phyloP scores from a whole-genome alignment of 2,888 invertebrate species.

The Lamellibrachia satsuma region DNA sequence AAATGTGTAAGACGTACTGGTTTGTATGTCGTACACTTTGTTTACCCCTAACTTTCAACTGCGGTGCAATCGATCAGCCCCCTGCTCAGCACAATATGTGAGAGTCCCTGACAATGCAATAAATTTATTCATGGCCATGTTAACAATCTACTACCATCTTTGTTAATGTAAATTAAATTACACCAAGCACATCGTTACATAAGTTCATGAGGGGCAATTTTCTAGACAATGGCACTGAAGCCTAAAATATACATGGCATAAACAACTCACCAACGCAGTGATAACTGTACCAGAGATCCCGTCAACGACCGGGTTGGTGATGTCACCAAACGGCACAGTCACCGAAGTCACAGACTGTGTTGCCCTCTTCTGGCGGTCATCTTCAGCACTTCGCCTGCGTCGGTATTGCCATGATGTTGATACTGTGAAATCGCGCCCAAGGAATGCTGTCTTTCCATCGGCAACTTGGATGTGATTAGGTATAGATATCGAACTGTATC shows the following conservation, averaged over 20 bases:
- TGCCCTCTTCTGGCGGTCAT: background rate
- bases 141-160: too few relatives aligned
- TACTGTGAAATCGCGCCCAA: background rate
- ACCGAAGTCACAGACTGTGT: background rate
- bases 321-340: slow-evolving; percentile 20
- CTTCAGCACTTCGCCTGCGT: background rate
- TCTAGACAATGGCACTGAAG: too few relatives aligned
- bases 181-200: too few relatives aligned
- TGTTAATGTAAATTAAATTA: too few relatives aligned
- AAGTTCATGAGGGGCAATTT: too few relatives aligned
- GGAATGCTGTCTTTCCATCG: background rate
- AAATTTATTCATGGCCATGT: too few relatives aligned
- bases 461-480: background rate
- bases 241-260: background rate
- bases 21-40: too few relatives aligned
- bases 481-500: background rate
- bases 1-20: too few relatives aligned
- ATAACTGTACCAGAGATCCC: background rate
- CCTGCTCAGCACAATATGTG: too few relatives aligned
- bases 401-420: background rate
- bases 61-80: too few relatives aligned
- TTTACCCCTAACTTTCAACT: too few relatives aligned
- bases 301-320: background rate
- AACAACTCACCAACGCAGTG: background rate
- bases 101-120: too few relatives aligned